These are phyloP conservation scores for Himalopsyche kuldschensis DNA, from an alignment of 2,888 invertebrate species.

Conservation along the genomic window DNA sequence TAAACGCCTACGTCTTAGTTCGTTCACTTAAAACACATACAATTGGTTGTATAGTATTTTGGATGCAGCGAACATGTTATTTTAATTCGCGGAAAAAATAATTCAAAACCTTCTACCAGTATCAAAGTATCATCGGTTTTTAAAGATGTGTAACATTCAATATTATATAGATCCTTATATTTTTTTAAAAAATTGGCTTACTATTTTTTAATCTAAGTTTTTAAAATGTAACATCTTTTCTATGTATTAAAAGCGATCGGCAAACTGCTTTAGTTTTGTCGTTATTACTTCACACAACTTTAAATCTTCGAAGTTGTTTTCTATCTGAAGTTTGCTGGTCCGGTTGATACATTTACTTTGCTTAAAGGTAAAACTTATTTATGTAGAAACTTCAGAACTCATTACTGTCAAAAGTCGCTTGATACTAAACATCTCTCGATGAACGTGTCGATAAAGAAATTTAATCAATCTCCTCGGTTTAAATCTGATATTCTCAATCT, in stretches of 20 bases:
- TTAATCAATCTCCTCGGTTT: slow-evolving; percentile 33
- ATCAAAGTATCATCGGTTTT: too few relatives aligned
- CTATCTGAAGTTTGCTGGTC: neutral
- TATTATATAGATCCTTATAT: too few relatives aligned
- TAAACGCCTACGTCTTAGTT: too few relatives aligned
- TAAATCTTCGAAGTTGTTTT: neutral
- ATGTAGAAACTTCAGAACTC: slow-evolving; percentile 34
- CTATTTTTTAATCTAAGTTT: neutral
- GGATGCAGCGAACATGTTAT: too few relatives aligned
- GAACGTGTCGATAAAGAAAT: slow-evolving; percentile 39
- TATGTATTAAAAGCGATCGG: neutral
- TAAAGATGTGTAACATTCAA: too few relatives aligned
- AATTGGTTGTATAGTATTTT: too few relatives aligned
- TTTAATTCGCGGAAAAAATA: too few relatives aligned
- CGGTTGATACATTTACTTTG: slow-evolving; percentile 3
- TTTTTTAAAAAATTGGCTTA: neutral
- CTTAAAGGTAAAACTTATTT: slow-evolving; percentile 24
- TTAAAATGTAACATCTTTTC: neutral
- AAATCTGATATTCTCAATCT: neutral
- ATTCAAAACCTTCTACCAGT: too few relatives aligned
- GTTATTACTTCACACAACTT: neutral
- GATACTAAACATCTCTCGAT: slow-evolving; percentile 24
- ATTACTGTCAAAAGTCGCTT: slow-evolving; percentile 31
- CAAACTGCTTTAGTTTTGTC: neutral
- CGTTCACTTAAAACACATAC: too few relatives aligned